Evolutionary conservation across 2,888 invertebrate species (phyloP), one percentile per base, ranked within the genome.

Genomic region (Merodon equestris): DNA sequence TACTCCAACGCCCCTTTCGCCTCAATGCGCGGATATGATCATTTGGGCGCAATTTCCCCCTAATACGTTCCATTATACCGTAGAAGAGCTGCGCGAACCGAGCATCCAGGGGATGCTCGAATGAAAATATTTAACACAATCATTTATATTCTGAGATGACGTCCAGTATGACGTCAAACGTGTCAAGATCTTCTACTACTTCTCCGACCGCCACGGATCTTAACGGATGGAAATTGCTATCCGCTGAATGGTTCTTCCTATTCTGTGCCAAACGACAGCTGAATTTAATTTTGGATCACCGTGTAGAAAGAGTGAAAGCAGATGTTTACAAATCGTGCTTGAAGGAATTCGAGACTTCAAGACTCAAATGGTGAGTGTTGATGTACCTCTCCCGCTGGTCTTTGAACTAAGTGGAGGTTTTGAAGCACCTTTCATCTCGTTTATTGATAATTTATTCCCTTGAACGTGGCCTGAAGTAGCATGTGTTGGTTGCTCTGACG

Each of bases 121-220:
- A 57, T 67, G 58, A 50, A 51, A 50, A 58, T 51, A 67, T 67
- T 57, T 44, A 67, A 44, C 67, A 36, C 40, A 45, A 19, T 68
- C 48, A 15, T 15, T 40, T 70, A 40, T 61, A 50, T 73, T 54
- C 42, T 42, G 18, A 42, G 42, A 66, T 73, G 73, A 73, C 73
- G 73, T 54, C 40, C 54, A 58, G 38, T 34, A 36, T 67, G 73
- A 73, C 73, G 73, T 73, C 66, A 73, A 66, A 18, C 19, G 47
- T 36, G 27, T 27, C 27, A 27, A 27, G 27, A 27, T 4, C 7
- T 27, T 27, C 27, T 27, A 27, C 27, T 27, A 27, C 3, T n/a
- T n/a, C n/a, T 27, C 27, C 61, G 17, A 14, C 9, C 27, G 18
- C 36, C 18, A 15, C 15, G n/a, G 34, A 63, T 63, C 27, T 50